These are phyloP conservation scores for Lithosia quadra DNA, from an alignment of 2,888 invertebrate species.

Conservation along the genomic window DNA sequence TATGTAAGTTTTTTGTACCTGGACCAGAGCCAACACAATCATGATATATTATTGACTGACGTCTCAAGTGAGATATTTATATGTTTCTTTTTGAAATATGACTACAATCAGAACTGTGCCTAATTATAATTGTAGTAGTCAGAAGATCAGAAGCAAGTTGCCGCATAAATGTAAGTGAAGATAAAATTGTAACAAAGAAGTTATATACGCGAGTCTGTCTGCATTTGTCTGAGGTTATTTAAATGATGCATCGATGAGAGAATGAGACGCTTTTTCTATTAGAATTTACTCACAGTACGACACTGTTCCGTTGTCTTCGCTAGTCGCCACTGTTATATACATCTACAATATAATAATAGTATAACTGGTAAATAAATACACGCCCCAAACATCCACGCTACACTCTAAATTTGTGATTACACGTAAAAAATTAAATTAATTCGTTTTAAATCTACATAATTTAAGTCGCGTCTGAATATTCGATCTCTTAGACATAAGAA, in stretches of 20 bases:
- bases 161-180: conserved; percentile 53
- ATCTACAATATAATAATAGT: conserved; percentile 28
- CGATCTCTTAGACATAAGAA: conserved; percentile 67
- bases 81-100: conserved; percentile 17
- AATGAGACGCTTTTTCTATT: conserved; percentile 79
- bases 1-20: conserved; percentile 41
- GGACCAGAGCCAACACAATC: conserved; percentile 16
- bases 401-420: conserved; percentile 22
- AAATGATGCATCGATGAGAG: conserved; percentile 72
- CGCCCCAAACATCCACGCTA: conserved; percentile 24
- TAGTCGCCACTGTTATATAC: conserved; percentile 41
- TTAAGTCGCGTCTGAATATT: conserved; percentile 51
- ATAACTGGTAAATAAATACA: conserved; percentile 34
- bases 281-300: conserved; percentile 65
- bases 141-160: conserved; percentile 67
- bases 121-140: conserved; percentile 40
- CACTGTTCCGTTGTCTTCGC: conserved; percentile 66
- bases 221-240: conserved; percentile 65
- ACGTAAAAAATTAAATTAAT: conserved; percentile 29
- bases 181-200: conserved; percentile 59
- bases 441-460: conserved; percentile 35
- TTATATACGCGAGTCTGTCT: conserved; percentile 63
- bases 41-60: conserved; percentile 17
- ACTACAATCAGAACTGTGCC: conserved; percentile 34
- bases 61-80: conserved; percentile 15